A percentile compares a stretch with the other conserved stretches of the same genome.
Evolutionary conservation across 2,113 vertebrate genomes (phyloP).

Genomic region (Mungos mungo): DNA sequence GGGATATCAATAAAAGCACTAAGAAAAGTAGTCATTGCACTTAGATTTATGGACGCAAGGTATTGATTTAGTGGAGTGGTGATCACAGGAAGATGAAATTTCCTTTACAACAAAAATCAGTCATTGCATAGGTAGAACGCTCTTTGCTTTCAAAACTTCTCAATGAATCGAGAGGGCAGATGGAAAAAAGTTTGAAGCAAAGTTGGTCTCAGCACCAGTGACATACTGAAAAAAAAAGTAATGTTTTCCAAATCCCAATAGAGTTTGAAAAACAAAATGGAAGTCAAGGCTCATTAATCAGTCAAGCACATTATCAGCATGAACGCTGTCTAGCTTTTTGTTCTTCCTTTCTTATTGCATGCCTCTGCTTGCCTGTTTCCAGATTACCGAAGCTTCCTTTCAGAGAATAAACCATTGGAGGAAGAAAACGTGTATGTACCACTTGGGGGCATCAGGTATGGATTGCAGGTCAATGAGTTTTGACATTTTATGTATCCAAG

Average conservation of each 20-base stretch:
- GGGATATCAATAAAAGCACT: background rate
- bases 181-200: background rate
- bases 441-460: background rate
- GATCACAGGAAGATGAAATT: background rate
- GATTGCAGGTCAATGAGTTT: background rate
- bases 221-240: background rate
- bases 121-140: background rate
- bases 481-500: background rate
- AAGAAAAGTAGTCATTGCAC: background rate
- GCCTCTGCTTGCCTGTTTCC: background rate
- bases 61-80: background rate
- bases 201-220: background rate
- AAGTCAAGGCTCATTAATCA: background rate
- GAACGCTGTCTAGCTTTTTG: background rate
- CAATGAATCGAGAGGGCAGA: background rate
- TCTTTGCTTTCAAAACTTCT: background rate
- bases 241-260: background rate
- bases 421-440: background rate
- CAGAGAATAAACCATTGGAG: background rate
- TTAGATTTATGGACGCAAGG: background rate
- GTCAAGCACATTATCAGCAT: background rate
- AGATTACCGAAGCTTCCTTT: background rate
- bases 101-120: background rate
- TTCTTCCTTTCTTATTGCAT: background rate
- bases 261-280: background rate